These are phyloP conservation scores for Diplodus puntazzo DNA, from an alignment of 2,797 vertebrate species.

Conservation along the genomic window DNA sequence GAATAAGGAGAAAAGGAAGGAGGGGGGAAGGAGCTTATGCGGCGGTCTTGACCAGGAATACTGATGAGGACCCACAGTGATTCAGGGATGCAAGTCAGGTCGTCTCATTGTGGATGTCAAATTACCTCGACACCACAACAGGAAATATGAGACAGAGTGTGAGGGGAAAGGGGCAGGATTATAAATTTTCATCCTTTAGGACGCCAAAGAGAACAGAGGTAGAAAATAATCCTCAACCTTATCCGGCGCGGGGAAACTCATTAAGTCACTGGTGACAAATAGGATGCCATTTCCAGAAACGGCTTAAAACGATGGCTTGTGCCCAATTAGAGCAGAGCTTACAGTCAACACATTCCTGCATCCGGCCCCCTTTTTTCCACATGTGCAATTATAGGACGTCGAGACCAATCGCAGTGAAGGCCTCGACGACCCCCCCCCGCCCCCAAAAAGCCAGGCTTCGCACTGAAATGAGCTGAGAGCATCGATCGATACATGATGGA, in stretches of 20 bases:
- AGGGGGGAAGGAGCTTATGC: conserved; percentile 57
- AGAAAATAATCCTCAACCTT: conserved; percentile 75
- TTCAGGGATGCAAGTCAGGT: conserved; percentile 76
- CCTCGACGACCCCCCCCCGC: not conserved
- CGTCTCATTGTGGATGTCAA: conserved; percentile 75
- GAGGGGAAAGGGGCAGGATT: conserved; percentile 63
- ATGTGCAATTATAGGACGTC: conserved; percentile 47
- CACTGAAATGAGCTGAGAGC: conserved; percentile 13
- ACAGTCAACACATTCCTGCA: conserved; percentile 61
- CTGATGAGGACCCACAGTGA: conserved; percentile 72
- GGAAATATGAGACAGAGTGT: conserved; percentile 67
- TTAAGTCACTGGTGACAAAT: conserved; percentile 80
- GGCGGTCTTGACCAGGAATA: conserved; percentile 75
- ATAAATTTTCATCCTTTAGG: conserved; percentile 71
- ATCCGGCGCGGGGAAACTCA: conserved; percentile 72
- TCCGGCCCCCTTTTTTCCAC: conserved; percentile 5
- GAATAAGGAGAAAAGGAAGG: conserved; percentile 47
- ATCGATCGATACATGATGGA: conserved; percentile 47
- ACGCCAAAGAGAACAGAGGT: conserved; percentile 68
- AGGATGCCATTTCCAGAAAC: conserved; percentile 68
- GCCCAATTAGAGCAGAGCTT: conserved; percentile 73
- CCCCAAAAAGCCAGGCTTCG: not conserved
- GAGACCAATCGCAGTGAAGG: conserved; percentile 40
- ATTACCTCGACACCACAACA: conserved; percentile 74
- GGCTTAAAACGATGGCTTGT: conserved; percentile 62